Base-by-base conservation (phyloP, 2,797 vertebrate species). In the Zenarchopterus dispar region DNA sequence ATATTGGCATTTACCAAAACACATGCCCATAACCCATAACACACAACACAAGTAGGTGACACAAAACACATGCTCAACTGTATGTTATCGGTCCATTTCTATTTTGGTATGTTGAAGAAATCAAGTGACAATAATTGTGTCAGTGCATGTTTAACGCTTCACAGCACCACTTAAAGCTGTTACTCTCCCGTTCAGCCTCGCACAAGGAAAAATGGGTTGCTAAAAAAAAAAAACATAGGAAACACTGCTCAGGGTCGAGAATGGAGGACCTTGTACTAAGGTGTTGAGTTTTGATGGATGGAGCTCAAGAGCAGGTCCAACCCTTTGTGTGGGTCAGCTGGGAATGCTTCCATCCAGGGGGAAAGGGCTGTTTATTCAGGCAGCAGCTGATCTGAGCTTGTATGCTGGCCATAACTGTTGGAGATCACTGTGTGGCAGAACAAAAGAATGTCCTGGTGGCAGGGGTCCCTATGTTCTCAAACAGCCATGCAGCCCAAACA, bases 101-200 rank as follows among this genome's bases (percentile, higher is more conserved):
- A 47, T 78, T 78, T 76, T 74, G 73, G 63, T 69, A 22, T 61
- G 58, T 58, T 57, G 67, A 70, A 63, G 75, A 86, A 89, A 79
- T 67, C 43, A 76, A 80, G 69, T 78, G 82, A 79, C 58, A 82
- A 53, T 77, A 79, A 87, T 85, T 55, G 33, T 67, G 73, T 79
- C 80, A 74, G 78, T 56, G 69, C 72, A 45, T 2, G 53, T 85
- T 86, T 82, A 65, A 80, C 52, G 74, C 73, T 82, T 72, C 21
- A 1, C 60, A 62, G 61, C 64, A 78, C 48, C 76, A 62, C 62
- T 68, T 64, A 4, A 9, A 70, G 70, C 64, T 41, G 13, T 67
- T 67, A 23, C 58, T 56, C 58, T 80, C 73, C 22, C 46, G 64
- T 78, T 73, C 54, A 75, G 49, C 43, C 16, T 56, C 56, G 54